These are phyloP conservation scores for Melanogrammus aeglefinus DNA, from an alignment of 2,797 vertebrate genomes.

Conservation along the genomic window DNA sequence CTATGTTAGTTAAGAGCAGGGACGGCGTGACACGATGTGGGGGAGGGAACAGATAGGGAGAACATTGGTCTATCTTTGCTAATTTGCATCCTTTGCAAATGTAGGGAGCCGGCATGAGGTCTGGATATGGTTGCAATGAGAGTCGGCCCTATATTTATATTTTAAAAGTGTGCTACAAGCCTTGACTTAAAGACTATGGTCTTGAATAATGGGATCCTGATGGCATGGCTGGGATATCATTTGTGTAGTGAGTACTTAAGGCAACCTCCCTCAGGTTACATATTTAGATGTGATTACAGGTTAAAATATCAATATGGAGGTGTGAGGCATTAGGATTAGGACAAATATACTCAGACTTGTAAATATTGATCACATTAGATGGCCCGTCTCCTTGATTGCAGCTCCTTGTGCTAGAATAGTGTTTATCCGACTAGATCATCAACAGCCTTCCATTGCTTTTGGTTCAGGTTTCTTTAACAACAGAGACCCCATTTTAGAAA, in stretches of 20 bases:
- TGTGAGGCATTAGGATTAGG: background rate
- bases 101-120: background rate
- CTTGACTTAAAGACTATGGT: background rate
- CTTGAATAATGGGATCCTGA: background rate
- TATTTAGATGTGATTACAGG: background rate
- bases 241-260: background rate
- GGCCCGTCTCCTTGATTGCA: background rate
- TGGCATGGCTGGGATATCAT: background rate
- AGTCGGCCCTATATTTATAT: background rate
- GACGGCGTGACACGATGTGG: background rate
- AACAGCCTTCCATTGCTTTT: slow-evolving; percentile 38
- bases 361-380: background rate
- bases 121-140: background rate
- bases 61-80: background rate
- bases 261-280: background rate
- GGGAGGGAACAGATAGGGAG: background rate
- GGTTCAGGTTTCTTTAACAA: slow-evolving; percentile 62
- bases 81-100: slow-evolving; percentile 3
- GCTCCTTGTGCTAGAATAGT: background rate
- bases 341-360: background rate
- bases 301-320: background rate
- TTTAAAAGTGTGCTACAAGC: background rate
- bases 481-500: slow-evolving; percentile 69
- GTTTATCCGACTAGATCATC: slow-evolving; percentile 15
- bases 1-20: background rate